A percentile compares a stretch with the other conserved stretches of the same genome.
Conservation (phyloP, 2,113 vertebrate genomes). For the Xiphophorus maculatus region DNA sequence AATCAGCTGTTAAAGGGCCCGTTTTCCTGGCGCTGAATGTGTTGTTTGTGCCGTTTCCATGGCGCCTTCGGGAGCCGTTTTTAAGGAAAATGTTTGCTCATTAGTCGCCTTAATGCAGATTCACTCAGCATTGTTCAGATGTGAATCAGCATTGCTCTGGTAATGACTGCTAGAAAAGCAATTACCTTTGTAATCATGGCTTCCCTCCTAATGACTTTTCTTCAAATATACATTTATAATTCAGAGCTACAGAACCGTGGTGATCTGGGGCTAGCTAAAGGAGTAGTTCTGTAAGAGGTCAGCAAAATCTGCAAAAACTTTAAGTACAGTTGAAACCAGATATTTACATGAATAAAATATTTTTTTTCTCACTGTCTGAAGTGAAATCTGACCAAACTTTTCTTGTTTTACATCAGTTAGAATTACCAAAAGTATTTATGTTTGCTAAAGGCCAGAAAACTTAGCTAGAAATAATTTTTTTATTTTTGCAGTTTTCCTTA, state of each 20-base stretch:
- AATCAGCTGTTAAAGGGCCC: neutral
- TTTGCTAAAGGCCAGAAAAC: too few relatives aligned
- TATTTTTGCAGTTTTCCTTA: too few relatives aligned
- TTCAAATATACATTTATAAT: slow-evolving; percentile 9
- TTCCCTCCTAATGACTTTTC: slow-evolving; percentile 5
- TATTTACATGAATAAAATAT: too few relatives aligned
- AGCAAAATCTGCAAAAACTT: neutral
- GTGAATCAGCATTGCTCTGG: slow-evolving; percentile 19
- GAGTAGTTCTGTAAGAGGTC: neutral
- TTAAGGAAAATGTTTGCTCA: slow-evolving; percentile 31
- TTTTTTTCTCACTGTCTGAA: too few relatives aligned
- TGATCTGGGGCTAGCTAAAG: neutral
- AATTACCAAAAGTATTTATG: too few relatives aligned
- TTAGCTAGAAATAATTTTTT: too few relatives aligned
- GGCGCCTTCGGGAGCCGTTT: slow-evolving; percentile 15
- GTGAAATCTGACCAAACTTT: too few relatives aligned
- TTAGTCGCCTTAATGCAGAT: slow-evolving; percentile 25
- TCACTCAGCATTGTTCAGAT: slow-evolving; percentile 19
- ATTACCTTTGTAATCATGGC: slow-evolving; percentile 5
- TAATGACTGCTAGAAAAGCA: neutral
- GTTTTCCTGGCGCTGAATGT: slow-evolving; percentile 8
- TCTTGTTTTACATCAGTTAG: too few relatives aligned
- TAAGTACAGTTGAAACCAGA: too few relatives aligned
- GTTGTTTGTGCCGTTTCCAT: slow-evolving; percentile 18
- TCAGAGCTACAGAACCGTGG: neutral